A percentile compares a stretch with the other conserved stretches of the same genome.
These are phyloP conservation scores for Cynopterus sphinx DNA, from an alignment of 2,797 vertebrate species.

Conservation along the genomic window DNA sequence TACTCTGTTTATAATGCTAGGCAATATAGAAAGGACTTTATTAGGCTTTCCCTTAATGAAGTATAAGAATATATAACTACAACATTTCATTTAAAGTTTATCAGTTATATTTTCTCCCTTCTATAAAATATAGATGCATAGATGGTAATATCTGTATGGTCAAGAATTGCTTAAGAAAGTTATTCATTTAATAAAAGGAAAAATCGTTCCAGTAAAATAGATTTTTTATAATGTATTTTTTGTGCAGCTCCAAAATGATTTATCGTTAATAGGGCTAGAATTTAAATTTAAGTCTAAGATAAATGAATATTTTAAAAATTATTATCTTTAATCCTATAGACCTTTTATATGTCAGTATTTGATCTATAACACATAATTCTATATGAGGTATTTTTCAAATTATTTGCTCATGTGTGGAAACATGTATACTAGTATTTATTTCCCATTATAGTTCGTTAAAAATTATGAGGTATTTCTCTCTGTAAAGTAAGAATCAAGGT, in stretches of 20 bases:
- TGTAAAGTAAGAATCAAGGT: not conserved
- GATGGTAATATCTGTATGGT: not conserved
- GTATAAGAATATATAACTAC: not conserved
- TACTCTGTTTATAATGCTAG: not conserved
- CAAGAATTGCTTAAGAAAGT: conserved; percentile 13
- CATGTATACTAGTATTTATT: not conserved
- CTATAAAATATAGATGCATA: not conserved
- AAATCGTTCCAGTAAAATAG: not conserved
- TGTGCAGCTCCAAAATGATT: not conserved
- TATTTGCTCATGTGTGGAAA: not conserved
- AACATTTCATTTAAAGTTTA: conserved; percentile 33
- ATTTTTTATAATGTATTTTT: not conserved
- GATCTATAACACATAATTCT: not conserved
- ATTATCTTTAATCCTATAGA: not conserved
- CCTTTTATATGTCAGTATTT: not conserved
- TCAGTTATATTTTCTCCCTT: not conserved
- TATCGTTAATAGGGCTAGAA: not conserved
- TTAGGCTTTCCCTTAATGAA: not conserved
- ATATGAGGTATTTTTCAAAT: not conserved
- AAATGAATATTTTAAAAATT: not conserved
- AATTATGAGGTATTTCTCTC: not conserved
- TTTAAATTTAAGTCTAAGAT: not conserved
- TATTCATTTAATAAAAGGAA: not conserved
- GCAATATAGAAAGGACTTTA: not conserved
- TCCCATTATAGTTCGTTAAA: not conserved